Evolutionary conservation across 2,888 invertebrate genomes (phyloP), one percentile per base, ranked within the genome.

Genomic region (Folsomia manolachei): DNA sequence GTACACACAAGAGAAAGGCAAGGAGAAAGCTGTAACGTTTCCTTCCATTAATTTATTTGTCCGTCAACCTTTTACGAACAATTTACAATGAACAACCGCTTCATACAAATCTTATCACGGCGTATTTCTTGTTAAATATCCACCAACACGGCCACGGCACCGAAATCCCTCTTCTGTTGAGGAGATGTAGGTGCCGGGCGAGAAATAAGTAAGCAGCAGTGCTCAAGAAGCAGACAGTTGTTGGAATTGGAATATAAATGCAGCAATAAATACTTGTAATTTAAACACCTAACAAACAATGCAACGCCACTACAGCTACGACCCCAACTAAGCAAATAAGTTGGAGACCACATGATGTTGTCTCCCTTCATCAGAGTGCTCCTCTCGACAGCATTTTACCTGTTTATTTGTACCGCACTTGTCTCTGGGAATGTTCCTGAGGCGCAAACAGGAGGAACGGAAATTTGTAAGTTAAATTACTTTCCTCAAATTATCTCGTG

Each of bases 401-500:
- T 71, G 24, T 64, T 72, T 27, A 67, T 67, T 68, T 67, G 67
- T 27, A 53, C 71, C 56, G 27, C 52, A 51, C 19, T 69, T 52
- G 68, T 63, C n/a, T 27, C 60, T 56, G 63, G 71, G 25, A 63
- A 68, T 64, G 27, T 39, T 11, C 71, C 71, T 26, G 60, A 63
- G 69, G 63, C 63, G 25, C 51, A 53, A 24, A 63, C 63, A 53
- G 68, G 64, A 25, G 71, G 71, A n/a, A 69, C 71, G 63, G 68
- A 72, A 64, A 72, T 69, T 52, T 72, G 71, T 72, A 72, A 72
- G 71, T 69, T n/a, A 69, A 53, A 25, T 68, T 66, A 52, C 52
- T 53, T 66, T 52, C 25, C 66, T 9, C 23, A 23, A 52, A 51
- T 66, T 24, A 63, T 25, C 63, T 63, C 63, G 23, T 23, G n/a